Percentiles rank a stretch among this genome's conserved stretches.
Evolutionary conservation across 2,797 vertebrate species (phyloP).

Genomic region (Vipera ursinii): DNA sequence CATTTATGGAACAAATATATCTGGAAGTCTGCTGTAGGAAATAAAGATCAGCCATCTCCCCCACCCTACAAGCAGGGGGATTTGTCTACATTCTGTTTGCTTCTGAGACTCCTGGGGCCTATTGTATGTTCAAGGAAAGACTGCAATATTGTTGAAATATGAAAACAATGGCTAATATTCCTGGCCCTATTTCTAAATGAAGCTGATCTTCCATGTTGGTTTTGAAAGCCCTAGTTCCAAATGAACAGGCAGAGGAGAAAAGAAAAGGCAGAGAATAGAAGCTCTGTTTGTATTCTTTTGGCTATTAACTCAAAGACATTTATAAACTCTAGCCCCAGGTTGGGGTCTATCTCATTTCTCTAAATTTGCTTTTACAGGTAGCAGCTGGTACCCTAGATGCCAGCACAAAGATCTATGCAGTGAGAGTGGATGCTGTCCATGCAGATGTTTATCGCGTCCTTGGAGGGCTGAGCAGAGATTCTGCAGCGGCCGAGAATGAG

Average conservation of each 20-base stretch:
- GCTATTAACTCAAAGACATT: neutral
- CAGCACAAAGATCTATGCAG: conserved; percentile 93
- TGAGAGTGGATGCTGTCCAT: conserved; percentile 91
- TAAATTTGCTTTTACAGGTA: conserved; percentile 71
- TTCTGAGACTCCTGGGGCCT: neutral
- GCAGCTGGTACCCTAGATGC: conserved; percentile 93
- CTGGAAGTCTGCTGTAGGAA: neutral
- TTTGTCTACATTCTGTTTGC: no score
- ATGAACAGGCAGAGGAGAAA: no score
- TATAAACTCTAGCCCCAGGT: neutral
- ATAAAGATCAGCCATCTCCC: neutral
- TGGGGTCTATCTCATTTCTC: neutral
- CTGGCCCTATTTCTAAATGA: neutral
- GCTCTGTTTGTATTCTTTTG: neutral
- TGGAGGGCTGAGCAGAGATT: conserved; percentile 83
- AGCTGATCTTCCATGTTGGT: no score
- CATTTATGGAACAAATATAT: neutral
- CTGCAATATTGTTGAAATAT: neutral
- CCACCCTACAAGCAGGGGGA: no score
- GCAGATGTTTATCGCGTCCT: conserved; percentile 88
- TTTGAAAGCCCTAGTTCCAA: neutral
- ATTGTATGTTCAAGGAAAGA: neutral
- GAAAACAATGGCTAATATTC: neutral
- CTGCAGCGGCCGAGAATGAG: conserved; percentile 56
- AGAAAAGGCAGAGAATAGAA: neutral